These are phyloP conservation scores for Odiellus spinosus DNA, from an alignment of 2,888 invertebrate genomes.

Conservation along the genomic window DNA sequence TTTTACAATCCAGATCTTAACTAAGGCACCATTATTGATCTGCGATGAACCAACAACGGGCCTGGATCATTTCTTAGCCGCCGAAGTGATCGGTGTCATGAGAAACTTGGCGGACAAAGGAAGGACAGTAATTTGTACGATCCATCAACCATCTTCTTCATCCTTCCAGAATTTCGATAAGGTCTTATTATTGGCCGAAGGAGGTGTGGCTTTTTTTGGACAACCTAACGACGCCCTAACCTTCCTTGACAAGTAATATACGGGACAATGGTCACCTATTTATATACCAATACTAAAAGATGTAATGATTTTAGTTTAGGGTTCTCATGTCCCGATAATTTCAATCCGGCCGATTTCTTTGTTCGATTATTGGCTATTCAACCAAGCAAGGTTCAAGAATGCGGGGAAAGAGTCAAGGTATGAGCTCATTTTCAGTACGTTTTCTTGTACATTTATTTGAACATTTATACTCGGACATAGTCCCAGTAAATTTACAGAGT, in stretches of 20 bases:
- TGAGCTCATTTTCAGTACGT: background rate
- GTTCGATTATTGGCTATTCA: conserved; percentile 33
- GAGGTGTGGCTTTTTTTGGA: conserved; percentile 37
- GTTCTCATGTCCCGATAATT: conserved; percentile 29
- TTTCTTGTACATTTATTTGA: too few species aligned
- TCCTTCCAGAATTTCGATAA: conserved; percentile 35
- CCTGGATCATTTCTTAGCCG: conserved; percentile 89
- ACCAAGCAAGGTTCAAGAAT: conserved; percentile 30
- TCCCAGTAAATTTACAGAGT: too few species aligned
- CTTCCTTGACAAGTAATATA: conserved; percentile 26
- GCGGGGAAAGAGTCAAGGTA: conserved; percentile 24
- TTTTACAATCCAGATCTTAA: conserved; percentile 48
- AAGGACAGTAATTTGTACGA: conserved; percentile 37
- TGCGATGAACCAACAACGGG: conserved; percentile 96
- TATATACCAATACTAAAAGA: too few species aligned
- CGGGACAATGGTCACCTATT: too few species aligned
- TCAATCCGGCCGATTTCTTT: conserved; percentile 36
- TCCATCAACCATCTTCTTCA: conserved; percentile 38
- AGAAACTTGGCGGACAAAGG: conserved; percentile 29
- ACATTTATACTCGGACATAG: too few species aligned
- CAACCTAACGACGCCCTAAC: conserved; percentile 27
- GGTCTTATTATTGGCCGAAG: conserved; percentile 36
- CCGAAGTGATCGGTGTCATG: conserved; percentile 64
- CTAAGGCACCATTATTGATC: conserved; percentile 83
- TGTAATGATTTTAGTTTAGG: too few species aligned